Conservation (phyloP, 1,140 invertebrate genomes). For the Cotesia chilonis region DNA sequence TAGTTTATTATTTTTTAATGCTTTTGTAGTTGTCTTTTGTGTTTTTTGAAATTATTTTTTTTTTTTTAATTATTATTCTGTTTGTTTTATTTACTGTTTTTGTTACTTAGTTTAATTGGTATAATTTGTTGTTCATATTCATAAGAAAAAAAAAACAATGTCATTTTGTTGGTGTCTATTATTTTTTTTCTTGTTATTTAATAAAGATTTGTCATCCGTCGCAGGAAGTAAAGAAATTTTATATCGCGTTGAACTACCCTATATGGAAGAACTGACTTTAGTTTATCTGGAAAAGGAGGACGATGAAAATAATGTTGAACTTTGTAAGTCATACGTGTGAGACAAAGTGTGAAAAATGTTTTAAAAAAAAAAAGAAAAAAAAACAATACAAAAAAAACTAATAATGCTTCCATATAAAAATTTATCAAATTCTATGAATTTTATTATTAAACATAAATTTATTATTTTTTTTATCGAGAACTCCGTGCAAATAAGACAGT, state of each 20-base stretch:
- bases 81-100: conserved; percentile 1
- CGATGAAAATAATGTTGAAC: conserved; percentile 70
- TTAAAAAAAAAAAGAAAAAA: background rate
- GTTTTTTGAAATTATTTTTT: background rate
- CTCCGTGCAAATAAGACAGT: conserved; percentile 32
- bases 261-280: conserved; percentile 89
- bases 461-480: conserved; percentile 29
- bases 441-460: background rate
- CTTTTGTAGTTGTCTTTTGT: conserved; percentile 2
- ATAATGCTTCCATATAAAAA: conserved; percentile 14
- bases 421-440: background rate
- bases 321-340: conserved; percentile 72
- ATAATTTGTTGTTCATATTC: conserved; percentile 14
- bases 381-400: background rate
- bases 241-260: conserved; percentile 87
- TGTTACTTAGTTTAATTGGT: background rate
- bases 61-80: conserved; percentile 1
- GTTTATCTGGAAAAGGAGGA: conserved; percentile 82
- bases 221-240: conserved; percentile 81
- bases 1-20: conserved; percentile 16
- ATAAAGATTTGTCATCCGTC: conserved; percentile 58
- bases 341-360: conserved; percentile 39
- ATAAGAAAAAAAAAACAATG: conserved; percentile 2
- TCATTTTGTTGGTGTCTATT: conserved; percentile 13
- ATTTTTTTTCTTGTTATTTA: conserved; percentile 44